phyloP scores from a whole-genome alignment of 2,797 vertebrate genomes.

The Diplodus sargus region DNA sequence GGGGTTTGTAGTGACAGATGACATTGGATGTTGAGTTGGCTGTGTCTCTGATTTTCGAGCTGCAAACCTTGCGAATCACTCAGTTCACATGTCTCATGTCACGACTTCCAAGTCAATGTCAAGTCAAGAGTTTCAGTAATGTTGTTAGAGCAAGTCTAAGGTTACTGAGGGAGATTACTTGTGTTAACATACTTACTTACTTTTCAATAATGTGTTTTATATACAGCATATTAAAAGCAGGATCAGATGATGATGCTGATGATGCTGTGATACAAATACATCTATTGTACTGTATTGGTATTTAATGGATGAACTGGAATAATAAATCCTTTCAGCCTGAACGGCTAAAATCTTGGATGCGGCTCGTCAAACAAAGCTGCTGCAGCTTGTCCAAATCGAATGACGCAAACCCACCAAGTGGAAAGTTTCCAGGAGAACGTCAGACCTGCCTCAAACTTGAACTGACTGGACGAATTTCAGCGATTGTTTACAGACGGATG shows the following conservation, averaged over 20 bases:
- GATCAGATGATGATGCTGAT: slow-evolving; percentile 3
- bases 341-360: slow-evolving; percentile 44
- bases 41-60: too few species aligned
- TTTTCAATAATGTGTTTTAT: background rate
- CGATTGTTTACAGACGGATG: slow-evolving; percentile 29
- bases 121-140: too few species aligned
- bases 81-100: too few species aligned
- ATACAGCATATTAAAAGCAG: slow-evolving; percentile 1
- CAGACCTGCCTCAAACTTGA: slow-evolving; percentile 42
- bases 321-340: slow-evolving; percentile 47
- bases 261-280: background rate
- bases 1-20: too few species aligned
- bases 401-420: slow-evolving; percentile 50
- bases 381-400: slow-evolving; percentile 47
- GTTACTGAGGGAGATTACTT: background rate
- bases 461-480: slow-evolving; percentile 47
- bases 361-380: slow-evolving; percentile 53
- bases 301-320: slow-evolving; percentile 35
- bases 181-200: background rate
- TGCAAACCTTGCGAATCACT: too few species aligned
- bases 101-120: too few species aligned
- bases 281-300: slow-evolving; percentile 11
- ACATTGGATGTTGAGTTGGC: too few species aligned
- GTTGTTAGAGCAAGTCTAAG: too few species aligned
- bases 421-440: slow-evolving; percentile 55